phyloP scores from a whole-genome alignment of 2,113 vertebrate species.

The Gymnogyps californianus region DNA sequence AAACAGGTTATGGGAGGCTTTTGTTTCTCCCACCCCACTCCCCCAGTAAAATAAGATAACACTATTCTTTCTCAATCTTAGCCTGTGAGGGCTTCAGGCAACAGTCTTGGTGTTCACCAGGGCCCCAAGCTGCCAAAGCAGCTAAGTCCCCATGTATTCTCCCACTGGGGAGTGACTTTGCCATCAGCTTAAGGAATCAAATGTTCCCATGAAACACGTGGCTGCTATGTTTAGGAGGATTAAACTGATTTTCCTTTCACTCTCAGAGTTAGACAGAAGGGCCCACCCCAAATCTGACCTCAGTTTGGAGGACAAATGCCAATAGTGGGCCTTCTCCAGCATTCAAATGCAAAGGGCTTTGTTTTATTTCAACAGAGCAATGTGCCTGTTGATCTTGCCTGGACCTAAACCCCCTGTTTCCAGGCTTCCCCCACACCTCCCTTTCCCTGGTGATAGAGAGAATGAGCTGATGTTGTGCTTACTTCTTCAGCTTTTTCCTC shows the following conservation, averaged over 20 bases:
- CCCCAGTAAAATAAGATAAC: not conserved
- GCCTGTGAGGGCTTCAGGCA: not conserved
- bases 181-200: not conserved
- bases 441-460: not conserved
- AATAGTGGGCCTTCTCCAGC: not conserved
- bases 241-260: not conserved
- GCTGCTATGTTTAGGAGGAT: not conserved
- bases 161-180: not conserved
- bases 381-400: not conserved
- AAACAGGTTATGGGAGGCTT: not conserved
- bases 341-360: not conserved
- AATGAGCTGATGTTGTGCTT: slow-evolving; percentile 9
- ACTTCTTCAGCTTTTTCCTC: slow-evolving; percentile 91
- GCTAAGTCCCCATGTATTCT: not conserved
- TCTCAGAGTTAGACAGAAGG: not conserved
- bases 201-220: not conserved
- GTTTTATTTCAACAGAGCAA: not conserved
- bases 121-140: not conserved
- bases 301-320: not conserved
- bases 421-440: not conserved
- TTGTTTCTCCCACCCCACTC: not conserved
- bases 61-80: not conserved
- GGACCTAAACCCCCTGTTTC: not conserved
- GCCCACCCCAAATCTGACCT: not conserved
- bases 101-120: not conserved